Conservation (phyloP, 1,140 invertebrate species). For the Bombus confusus region DNA sequence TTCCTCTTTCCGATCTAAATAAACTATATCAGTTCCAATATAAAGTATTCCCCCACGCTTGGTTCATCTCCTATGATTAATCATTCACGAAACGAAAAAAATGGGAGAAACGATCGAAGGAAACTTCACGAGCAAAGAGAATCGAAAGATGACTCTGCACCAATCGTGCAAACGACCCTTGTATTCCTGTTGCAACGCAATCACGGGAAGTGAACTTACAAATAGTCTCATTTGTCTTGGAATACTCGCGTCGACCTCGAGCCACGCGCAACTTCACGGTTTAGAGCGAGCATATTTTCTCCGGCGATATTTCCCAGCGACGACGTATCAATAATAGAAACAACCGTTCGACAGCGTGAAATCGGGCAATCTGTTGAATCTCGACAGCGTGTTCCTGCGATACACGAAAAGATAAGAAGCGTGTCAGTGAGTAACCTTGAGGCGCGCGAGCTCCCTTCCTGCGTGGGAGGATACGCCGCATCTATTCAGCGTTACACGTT, state of each 20-base stretch:
- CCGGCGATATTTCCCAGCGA: not conserved
- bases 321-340: not conserved
- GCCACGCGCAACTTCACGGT: not conserved
- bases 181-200: too few species aligned
- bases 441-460: constrained; percentile 17
- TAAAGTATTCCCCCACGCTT: too few species aligned
- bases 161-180: too few species aligned
- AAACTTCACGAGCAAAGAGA: not conserved
- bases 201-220: not conserved
- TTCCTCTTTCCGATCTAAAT: too few species aligned
- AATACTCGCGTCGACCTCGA: too few species aligned
- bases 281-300: not conserved
- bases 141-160: too few species aligned
- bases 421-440: constrained; percentile 65
- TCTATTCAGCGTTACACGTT: constrained; percentile 54
- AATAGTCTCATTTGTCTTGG: not conserved
- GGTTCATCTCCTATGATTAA: not conserved
- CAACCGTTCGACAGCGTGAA: constrained; percentile 3
- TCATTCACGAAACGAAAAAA: not conserved
- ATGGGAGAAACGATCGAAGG: not conserved
- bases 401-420: constrained; percentile 54
- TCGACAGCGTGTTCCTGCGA: not conserved
- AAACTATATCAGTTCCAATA: too few species aligned
- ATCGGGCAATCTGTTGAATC: constrained; percentile 39
- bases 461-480: constrained; percentile 46